Conservation (phyloP, 2,113 vertebrate genomes). For the Melanerpes aurifrons region DNA sequence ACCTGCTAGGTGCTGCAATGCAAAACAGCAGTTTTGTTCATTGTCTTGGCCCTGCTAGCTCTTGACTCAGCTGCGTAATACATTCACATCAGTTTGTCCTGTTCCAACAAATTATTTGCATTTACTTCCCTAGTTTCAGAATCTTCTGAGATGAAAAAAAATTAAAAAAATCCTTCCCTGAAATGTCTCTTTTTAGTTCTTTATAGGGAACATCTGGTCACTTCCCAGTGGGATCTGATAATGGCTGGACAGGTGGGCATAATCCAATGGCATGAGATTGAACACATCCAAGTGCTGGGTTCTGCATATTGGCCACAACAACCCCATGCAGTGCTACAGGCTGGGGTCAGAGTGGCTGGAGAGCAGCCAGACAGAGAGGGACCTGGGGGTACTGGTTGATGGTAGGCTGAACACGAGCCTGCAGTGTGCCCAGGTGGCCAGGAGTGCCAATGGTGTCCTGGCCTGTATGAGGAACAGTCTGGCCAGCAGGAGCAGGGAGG, state of each 20-base stretch:
- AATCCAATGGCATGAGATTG: too few relatives aligned
- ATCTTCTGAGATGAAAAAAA: neutral
- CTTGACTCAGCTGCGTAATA: neutral
- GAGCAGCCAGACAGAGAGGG: too few relatives aligned
- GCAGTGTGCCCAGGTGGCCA: too few relatives aligned
- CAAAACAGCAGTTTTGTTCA: neutral
- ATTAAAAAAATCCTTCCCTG: neutral
- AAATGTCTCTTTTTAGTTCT: neutral
- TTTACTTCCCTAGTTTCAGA: neutral
- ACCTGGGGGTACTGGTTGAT: too few relatives aligned
- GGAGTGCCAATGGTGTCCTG: too few relatives aligned
- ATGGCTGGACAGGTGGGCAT: neutral
- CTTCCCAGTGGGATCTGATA: neutral
- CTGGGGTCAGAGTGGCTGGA: too few relatives aligned
- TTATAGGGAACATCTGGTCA: neutral
- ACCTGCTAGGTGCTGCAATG: neutral
- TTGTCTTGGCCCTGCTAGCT: neutral
- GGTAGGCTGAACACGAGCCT: too few relatives aligned
- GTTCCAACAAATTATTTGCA: neutral
- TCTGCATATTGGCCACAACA: too few relatives aligned
- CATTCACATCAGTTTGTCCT: neutral
- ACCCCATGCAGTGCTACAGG: too few relatives aligned
- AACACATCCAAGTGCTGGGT: too few relatives aligned
- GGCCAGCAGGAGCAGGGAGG: too few relatives aligned
- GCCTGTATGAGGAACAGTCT: too few relatives aligned